A percentile compares a stretch with the other conserved stretches of the same genome.
These are phyloP conservation scores for Drosophila nigricruria DNA, from an alignment of 2,888 invertebrate genomes.

Conservation along the genomic window DNA sequence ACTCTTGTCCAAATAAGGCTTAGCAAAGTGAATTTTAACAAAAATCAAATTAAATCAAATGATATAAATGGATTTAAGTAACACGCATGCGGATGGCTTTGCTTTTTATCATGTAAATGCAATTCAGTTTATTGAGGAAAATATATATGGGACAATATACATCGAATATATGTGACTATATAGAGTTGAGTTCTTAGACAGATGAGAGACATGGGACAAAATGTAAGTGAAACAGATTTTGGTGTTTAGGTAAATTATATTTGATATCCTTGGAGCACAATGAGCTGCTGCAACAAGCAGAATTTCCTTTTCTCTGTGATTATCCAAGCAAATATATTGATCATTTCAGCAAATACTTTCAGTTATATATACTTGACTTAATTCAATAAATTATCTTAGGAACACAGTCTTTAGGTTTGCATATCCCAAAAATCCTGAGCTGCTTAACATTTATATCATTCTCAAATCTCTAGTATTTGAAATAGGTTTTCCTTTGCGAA, in stretches of 20 bases:
- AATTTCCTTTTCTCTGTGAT: too few species aligned
- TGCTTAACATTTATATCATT: too few species aligned
- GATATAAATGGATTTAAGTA: background rate
- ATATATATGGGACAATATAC: background rate
- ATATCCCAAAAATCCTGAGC: too few species aligned
- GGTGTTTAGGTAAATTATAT: background rate
- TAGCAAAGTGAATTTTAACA: conserved; percentile 14
- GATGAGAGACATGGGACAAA: rapidly evolving
- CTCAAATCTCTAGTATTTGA: background rate
- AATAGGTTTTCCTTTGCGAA: background rate
- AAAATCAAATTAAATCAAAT: conserved; percentile 20
- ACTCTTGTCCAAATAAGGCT: conserved; percentile 40
- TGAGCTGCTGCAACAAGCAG: too few species aligned
- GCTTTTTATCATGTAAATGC: background rate
- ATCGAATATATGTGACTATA: background rate
- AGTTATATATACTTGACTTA: background rate
- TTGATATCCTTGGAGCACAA: background rate
- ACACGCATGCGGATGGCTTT: background rate
- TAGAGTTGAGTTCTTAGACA: background rate
- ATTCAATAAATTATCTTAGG: background rate
- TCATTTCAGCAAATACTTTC: too few species aligned
- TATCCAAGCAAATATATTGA: too few species aligned
- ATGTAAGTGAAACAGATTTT: background rate
- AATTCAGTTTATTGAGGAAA: background rate
- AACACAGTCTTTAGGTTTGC: too few species aligned